phyloP scores from a whole-genome alignment of 2,888 invertebrate genomes.

The Aethes cnicana region DNA sequence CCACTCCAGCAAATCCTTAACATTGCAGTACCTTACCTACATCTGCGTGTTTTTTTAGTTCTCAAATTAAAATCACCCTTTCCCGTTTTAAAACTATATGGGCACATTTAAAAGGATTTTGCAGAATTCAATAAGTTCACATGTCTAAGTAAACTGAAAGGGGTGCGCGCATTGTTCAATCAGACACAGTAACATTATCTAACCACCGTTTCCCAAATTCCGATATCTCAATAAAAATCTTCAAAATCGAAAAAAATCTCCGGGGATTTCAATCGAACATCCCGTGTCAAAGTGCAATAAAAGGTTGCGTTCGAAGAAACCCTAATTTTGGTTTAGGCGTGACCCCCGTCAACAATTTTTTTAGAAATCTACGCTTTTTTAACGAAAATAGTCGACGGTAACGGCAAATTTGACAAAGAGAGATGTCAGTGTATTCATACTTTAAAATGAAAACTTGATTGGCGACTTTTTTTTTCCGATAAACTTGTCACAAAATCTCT shows the following conservation, averaged over 20 bases:
- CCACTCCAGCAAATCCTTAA: too few species aligned
- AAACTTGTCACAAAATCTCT: constrained; percentile 64
- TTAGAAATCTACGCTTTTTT: constrained; percentile 72
- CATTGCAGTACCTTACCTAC: too few species aligned
- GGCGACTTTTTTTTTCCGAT: constrained; percentile 65
- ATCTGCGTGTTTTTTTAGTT: constrained; percentile 21
- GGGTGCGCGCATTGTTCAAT: constrained; percentile 58
- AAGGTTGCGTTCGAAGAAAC: constrained; percentile 73
- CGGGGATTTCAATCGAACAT: constrained; percentile 67
- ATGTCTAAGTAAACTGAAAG: constrained; percentile 63
- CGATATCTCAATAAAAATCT: constrained; percentile 76
- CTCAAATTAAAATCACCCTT: constrained; percentile 26
- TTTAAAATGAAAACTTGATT: constrained; percentile 79
- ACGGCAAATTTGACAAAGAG: constrained; percentile 69
- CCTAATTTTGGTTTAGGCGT: constrained; percentile 77
- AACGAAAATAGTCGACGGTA: constrained; percentile 56
- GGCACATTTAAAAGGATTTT: constrained; percentile 43
- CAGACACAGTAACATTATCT: constrained; percentile 61
- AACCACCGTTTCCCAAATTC: constrained; percentile 69
- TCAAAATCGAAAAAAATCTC: constrained; percentile 53
- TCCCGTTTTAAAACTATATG: constrained; percentile 21
- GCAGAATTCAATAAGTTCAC: constrained; percentile 57
- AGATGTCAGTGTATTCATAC: constrained; percentile 68
- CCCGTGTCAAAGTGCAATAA: constrained; percentile 79
- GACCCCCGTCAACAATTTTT: constrained; percentile 80